Base-by-base conservation (phyloP, 2,888 invertebrate genomes). In the Sycophila texana region DNA sequence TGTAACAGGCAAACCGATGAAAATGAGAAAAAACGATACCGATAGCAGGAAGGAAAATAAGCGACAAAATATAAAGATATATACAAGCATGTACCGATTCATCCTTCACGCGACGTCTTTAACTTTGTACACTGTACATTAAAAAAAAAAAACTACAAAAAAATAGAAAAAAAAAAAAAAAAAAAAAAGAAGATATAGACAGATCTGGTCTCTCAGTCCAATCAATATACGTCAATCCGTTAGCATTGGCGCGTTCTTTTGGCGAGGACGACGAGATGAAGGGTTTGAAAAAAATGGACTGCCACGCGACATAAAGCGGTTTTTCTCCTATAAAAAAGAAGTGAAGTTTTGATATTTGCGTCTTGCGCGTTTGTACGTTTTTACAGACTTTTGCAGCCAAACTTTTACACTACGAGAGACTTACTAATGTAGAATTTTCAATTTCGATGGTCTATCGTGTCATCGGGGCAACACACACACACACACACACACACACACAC, bases 331-430 rank as follows among this genome's bases (percentile, higher is more conserved):
- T 71, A 72, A 75, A 63, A 81, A 71, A 20, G 55, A 74, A 70
- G 53, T 65, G 70, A 74, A 74, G 67, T 81, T 81, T 81, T 81
- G 75, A 81, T 81, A 81, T 76, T 81, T 81, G 81, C 77, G 70
- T 77, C 80, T 79, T 78, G 82, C 76, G 79, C 70, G 77, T 83
- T 84, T 84, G 83, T 83, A 84, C 83, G 83, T 83, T 84, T 84
- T 82, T 84, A 84, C 84, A 82, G 82, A 82, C 79, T 83, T 84
- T 84, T 84, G 82, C 84, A 84, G 81, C 82, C 83, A 82, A 81
- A 77, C 79, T 83, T 82, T 80, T 82, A 81, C 79, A 81, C 77
- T 78, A 78, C 58, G 71, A 81, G 75, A 77, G 75, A 80, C 77
- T 82, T 81, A 77, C 74, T 78, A 78, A 30, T 74, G 72, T 79